Base-by-base conservation (phyloP, 2,797 vertebrate species). In the Manis crassicaudata region DNA sequence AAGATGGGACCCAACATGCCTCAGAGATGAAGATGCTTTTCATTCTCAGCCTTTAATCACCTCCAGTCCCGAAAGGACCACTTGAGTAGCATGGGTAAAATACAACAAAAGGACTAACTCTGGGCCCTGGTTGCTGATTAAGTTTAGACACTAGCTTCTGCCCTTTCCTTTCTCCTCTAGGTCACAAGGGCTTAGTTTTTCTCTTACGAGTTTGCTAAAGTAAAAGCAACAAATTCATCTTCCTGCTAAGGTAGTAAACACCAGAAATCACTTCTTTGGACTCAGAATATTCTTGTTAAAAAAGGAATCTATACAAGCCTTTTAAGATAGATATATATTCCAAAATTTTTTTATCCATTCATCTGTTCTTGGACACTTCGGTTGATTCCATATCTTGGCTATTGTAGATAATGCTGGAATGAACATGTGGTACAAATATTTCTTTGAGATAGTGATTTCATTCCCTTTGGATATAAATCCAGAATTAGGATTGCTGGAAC, bases 141-240 rank as follows among this genome's bases (percentile, higher is more conserved):
- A 25, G 63, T 94, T 20, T n/a, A 50, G 58, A 43, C 88, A 27
- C 79, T 54, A 68, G 16, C 35, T 70, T 86, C 60, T 58, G 37
- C 16, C 13, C 62, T 95, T 95, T 63, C 16, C 32, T 11, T 21
- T 94, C 88, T 72, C 12, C 14, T 77, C 18, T 8, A 18, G 37
- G 84, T 87, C 21, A 56, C 21, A n/a, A 43, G 35, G 63, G 29
- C 58, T 95, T 87, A 52, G 21, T 76, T 43, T 85, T 88, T 27
- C 85, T 87, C 43, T 73, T 77, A 37, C 88, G 75, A n/a, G 32
- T 88, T 91, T 83, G 27, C 37, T 83, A 94, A 94, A 91, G 43
- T 25, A 92, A 90, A 96, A 62, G 32, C 32, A 67, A 54, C 52
- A 89, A 40, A 50, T 80, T 37, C 40, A 80, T 37, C 40, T 94